These are phyloP conservation scores for Oryzias javanicus DNA, from an alignment of 2,113 vertebrate genomes.

Conservation along the genomic window DNA sequence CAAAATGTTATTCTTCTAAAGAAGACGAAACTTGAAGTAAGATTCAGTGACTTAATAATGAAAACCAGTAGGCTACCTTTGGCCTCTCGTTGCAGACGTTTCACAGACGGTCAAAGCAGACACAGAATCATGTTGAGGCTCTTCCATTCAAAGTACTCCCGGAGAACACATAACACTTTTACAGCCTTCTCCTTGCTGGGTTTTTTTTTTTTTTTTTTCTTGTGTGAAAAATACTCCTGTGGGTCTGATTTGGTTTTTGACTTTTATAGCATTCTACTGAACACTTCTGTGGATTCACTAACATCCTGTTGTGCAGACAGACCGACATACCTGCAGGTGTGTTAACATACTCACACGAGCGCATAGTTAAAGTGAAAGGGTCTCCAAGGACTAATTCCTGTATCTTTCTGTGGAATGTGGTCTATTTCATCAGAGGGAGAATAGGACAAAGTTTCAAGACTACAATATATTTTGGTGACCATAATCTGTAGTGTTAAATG, in stretches of 20 bases:
- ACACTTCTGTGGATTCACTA: constrained; percentile 47
- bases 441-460: constrained; percentile 33
- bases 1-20: no score
- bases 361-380: constrained; percentile 20
- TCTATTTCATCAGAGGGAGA: constrained; percentile 44
- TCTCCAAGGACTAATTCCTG: constrained; percentile 32
- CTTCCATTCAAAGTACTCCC: constrained; percentile 60
- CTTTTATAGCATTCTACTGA: constrained; percentile 63
- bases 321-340: constrained; percentile 14
- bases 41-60: no score
- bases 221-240: constrained; percentile 48
- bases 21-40: no score
- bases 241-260: constrained; percentile 55
- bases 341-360: constrained; percentile 10
- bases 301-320: constrained; percentile 38
- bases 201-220: constrained; percentile 38
- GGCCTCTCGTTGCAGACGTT: not conserved
- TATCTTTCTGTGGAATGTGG: constrained; percentile 50
- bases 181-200: constrained; percentile 64
- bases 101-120: not conserved
- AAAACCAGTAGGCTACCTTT: no score
- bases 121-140: constrained; percentile 46
- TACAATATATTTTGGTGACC: constrained; percentile 40
- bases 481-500: constrained; percentile 50
- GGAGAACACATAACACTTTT: constrained; percentile 63